phyloP scores from a whole-genome alignment of 2,888 invertebrate genomes.

The Tholera decimalis region DNA sequence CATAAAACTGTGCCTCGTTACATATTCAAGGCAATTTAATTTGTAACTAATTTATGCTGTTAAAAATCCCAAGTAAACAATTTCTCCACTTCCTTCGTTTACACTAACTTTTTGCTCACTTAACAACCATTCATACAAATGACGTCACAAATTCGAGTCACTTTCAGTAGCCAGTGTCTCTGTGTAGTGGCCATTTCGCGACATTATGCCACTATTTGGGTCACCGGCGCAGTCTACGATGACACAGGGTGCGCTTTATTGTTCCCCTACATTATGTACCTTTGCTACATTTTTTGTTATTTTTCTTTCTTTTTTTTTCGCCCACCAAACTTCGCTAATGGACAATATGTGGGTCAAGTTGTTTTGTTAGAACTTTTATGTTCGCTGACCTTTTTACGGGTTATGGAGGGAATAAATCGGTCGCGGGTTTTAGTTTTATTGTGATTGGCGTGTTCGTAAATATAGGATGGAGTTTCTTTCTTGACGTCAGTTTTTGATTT shows the following conservation, averaged over 20 bases:
- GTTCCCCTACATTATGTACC: constrained; percentile 71
- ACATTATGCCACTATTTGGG: constrained; percentile 85
- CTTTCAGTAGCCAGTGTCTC: constrained; percentile 62
- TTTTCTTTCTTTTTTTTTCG: constrained; percentile 48
- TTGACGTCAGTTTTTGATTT: constrained; percentile 5
- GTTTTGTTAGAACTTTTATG: constrained; percentile 48
- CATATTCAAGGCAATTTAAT: not conserved
- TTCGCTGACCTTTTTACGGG: constrained; percentile 41
- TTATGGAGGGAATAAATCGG: constrained; percentile 31
- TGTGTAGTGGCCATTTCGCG: constrained; percentile 81
- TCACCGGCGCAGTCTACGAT: constrained; percentile 84
- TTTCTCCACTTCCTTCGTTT: not conserved
- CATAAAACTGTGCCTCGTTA: not conserved
- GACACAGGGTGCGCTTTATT: constrained; percentile 80
- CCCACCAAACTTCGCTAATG: constrained; percentile 58
- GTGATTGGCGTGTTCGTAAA: constrained; percentile 45
- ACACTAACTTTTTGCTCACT: not conserved
- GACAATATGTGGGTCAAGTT: constrained; percentile 61
- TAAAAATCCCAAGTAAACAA: not conserved
- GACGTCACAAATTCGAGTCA: constrained; percentile 34
- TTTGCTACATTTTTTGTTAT: constrained; percentile 62
- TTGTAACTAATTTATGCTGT: too few relatives aligned
- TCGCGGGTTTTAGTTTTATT: constrained; percentile 51
- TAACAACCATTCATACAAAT: constrained; percentile 7
- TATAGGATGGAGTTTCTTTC: constrained; percentile 19